Percentiles rank a stretch among this genome's conserved stretches.
phyloP scores from a whole-genome alignment of 2,113 vertebrate species.

The Callospermophilus lateralis region DNA sequence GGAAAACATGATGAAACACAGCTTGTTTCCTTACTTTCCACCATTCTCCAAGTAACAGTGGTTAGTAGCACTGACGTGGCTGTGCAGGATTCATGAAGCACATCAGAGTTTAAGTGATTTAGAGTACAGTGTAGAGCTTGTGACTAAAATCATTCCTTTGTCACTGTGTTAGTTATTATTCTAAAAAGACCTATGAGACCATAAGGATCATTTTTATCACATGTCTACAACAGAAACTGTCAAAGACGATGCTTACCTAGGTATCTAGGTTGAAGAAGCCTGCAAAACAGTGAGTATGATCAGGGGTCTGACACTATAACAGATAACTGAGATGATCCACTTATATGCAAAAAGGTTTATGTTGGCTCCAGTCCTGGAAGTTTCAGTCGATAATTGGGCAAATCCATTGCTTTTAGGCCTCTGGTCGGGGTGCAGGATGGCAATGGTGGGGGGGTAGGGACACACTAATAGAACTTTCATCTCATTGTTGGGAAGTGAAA shows the following conservation, averaged over 20 bases:
- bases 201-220: background rate
- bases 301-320: no score
- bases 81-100: background rate
- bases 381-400: no score
- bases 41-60: background rate
- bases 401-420: background rate
- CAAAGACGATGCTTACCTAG: background rate
- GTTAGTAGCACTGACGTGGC: no score
- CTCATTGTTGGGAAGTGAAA: no score
- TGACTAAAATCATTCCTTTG: background rate
- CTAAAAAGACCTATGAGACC: background rate
- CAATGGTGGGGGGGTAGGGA: background rate
- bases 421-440: background rate
- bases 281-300: accelerated
- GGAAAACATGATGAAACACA: background rate
- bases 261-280: background rate
- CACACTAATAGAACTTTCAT: background rate
- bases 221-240: background rate
- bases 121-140: background rate
- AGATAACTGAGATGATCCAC: background rate
- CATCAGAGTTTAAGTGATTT: background rate
- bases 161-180: background rate
- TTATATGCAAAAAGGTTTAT: background rate
- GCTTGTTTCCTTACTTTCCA: background rate
- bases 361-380: background rate